These are phyloP conservation scores for Dinomys branickii DNA, from an alignment of 2,113 vertebrate genomes.

Conservation along the genomic window DNA sequence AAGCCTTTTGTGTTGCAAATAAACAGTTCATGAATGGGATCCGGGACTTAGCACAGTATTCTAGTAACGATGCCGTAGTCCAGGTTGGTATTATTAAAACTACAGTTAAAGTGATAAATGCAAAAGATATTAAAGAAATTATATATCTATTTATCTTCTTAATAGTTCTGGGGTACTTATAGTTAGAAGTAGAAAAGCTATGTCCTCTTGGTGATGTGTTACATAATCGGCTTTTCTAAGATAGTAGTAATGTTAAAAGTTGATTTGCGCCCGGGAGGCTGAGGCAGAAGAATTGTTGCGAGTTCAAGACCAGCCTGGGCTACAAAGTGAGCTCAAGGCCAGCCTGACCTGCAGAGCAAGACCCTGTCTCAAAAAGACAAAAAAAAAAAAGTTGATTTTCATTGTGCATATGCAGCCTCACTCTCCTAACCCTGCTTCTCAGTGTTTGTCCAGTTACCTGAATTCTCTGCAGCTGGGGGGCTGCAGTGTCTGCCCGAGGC, in stretches of 20 bases:
- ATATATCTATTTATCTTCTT: background rate
- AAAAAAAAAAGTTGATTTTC: too few species aligned
- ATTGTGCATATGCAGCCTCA: background rate
- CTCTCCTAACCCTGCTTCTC: background rate
- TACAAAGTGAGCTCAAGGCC: too few species aligned
- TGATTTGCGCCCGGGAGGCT: conserved; percentile 41
- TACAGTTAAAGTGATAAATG: background rate
- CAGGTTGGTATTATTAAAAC: conserved; percentile 89
- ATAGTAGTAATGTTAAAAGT: background rate
- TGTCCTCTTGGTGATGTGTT: background rate
- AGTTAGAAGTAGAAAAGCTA: background rate
- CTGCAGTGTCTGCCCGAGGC: background rate
- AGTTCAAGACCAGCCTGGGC: too few species aligned
- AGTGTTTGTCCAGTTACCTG: background rate
- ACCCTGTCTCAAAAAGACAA: too few species aligned
- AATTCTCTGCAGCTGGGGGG: background rate
- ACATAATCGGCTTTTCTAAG: background rate
- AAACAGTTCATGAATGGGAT: conserved; percentile 98
- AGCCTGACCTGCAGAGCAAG: too few species aligned
- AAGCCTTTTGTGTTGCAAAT: conserved; percentile 97
- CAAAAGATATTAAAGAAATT: background rate
- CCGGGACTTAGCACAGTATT: conserved; percentile 96
- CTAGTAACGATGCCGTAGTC: conserved; percentile 94
- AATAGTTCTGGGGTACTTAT: background rate
- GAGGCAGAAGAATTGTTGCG: too few species aligned